A percentile compares a stretch with the other conserved stretches of the same genome.
These are phyloP conservation scores for Columba janthina DNA, from an alignment of 2,113 vertebrate species.

Conservation along the genomic window DNA sequence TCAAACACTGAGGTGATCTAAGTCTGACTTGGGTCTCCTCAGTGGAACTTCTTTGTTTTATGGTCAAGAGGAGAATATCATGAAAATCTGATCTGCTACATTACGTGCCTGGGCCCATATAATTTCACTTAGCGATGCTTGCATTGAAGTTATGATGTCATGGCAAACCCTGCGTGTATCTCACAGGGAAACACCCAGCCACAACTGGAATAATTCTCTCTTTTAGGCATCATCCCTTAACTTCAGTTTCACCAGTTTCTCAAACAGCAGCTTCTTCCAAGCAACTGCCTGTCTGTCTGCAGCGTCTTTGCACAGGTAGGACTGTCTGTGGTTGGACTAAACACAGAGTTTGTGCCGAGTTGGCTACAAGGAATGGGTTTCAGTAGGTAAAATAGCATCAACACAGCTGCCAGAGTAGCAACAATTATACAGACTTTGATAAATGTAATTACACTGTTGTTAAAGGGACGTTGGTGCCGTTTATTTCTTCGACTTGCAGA, in stretches of 20 bases:
- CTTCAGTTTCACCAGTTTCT: neutral
- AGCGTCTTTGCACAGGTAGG: neutral
- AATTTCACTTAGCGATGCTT: neutral
- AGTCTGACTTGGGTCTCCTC: neutral
- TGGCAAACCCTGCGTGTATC: neutral
- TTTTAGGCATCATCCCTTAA: neutral
- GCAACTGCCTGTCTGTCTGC: neutral
- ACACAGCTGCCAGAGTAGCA: neutral
- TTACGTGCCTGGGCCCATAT: neutral
- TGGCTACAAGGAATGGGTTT: neutral
- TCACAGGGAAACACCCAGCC: neutral
- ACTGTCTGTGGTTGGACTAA: neutral
- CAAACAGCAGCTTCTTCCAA: neutral
- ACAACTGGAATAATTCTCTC: neutral
- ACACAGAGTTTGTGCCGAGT: neutral
- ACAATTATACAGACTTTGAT: conserved; percentile 3
- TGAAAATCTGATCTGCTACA: neutral
- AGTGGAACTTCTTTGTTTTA: neutral
- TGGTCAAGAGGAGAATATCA: neutral
- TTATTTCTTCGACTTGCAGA: conserved; percentile 19
- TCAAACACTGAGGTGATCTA: neutral
- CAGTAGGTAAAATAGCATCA: neutral
- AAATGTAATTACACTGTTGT: conserved; percentile 33
- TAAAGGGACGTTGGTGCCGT: conserved; percentile 7
- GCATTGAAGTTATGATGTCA: neutral